These are phyloP conservation scores for Parascotia fuliginaria DNA, from an alignment of 2,888 invertebrate genomes.

Conservation along the genomic window DNA sequence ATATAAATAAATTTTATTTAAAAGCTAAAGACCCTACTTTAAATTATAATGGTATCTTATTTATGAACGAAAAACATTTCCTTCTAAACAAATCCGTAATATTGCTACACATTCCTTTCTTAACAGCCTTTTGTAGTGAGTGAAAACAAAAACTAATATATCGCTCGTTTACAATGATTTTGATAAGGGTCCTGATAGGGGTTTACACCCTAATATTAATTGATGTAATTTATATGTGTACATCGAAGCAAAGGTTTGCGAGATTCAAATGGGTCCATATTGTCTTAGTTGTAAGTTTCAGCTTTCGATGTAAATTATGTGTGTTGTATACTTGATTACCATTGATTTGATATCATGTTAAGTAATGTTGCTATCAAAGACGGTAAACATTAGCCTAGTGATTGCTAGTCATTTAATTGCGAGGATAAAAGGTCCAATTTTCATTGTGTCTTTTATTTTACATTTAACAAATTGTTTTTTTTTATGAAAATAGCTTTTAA, in stretches of 20 bases:
- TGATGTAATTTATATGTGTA: slow-evolving; percentile 52
- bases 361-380: too few species aligned
- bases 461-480: too few species aligned
- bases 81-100: not conserved
- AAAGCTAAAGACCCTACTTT: not conserved
- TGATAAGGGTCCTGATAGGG: slow-evolving; percentile 53
- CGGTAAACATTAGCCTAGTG: too few species aligned
- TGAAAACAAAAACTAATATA: slow-evolving; percentile 53
- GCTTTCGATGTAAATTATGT: not conserved
- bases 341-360: too few species aligned
- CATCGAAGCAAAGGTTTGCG: slow-evolving; percentile 20
- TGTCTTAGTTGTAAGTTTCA: slow-evolving; percentile 6
- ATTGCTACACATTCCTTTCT: slow-evolving; percentile 17
- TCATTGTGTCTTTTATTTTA: too few species aligned
- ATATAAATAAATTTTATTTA: too few species aligned
- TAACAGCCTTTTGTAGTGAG: slow-evolving; percentile 29
- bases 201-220: slow-evolving; percentile 50
- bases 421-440: too few species aligned
- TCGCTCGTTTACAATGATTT: slow-evolving; percentile 45
- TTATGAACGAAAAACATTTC: not conserved
- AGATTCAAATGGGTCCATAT: slow-evolving; percentile 23
- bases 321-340: not conserved
- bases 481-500: too few species aligned
- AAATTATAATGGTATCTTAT: not conserved
- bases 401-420: too few species aligned